Evolutionary conservation across 2,113 vertebrate species (phyloP).

Genomic region (Phoxinus phoxinus): DNA sequence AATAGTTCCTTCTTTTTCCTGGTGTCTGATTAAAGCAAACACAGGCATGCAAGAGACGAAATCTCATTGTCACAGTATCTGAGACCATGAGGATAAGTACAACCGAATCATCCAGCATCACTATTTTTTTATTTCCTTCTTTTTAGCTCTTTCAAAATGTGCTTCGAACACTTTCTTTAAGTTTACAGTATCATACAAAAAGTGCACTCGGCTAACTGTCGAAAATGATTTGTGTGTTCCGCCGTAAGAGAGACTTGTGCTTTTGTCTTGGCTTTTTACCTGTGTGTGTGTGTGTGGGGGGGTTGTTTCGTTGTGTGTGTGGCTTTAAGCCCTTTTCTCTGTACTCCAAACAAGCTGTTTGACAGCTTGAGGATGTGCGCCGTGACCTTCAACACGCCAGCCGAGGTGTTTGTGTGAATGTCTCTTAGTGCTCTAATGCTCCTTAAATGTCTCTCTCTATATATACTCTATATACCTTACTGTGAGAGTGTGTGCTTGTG

Average conservation of each 20-base stretch:
- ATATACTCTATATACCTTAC: neutral
- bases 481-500: neutral
- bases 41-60: slow-evolving; percentile 64
- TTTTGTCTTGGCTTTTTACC: slow-evolving; percentile 52
- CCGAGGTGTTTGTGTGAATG: slow-evolving; percentile 30
- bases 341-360: slow-evolving; percentile 50
- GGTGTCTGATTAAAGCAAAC: slow-evolving; percentile 58
- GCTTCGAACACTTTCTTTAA: slow-evolving; percentile 59
- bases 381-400: slow-evolving; percentile 32
- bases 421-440: slow-evolving; percentile 16
- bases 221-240: slow-evolving; percentile 66
- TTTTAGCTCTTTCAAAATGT: slow-evolving; percentile 45
- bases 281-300: slow-evolving; percentile 26
- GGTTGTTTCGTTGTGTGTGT: slow-evolving; percentile 27
- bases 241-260: slow-evolving; percentile 60
- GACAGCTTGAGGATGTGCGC: slow-evolving; percentile 46
- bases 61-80: slow-evolving; percentile 39
- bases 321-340: slow-evolving; percentile 54
- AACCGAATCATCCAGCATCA: slow-evolving; percentile 53
- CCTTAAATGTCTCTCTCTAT: slow-evolving; percentile 31
- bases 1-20: slow-evolving; percentile 61
- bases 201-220: slow-evolving; percentile 85
- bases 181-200: slow-evolving; percentile 85
- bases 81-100: slow-evolving; percentile 42
- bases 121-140: slow-evolving; percentile 28